Percentiles rank a stretch among this genome's conserved stretches.
Conservation (phyloP, 2,113 vertebrate genomes). For the Dryoscopus gambensis region DNA sequence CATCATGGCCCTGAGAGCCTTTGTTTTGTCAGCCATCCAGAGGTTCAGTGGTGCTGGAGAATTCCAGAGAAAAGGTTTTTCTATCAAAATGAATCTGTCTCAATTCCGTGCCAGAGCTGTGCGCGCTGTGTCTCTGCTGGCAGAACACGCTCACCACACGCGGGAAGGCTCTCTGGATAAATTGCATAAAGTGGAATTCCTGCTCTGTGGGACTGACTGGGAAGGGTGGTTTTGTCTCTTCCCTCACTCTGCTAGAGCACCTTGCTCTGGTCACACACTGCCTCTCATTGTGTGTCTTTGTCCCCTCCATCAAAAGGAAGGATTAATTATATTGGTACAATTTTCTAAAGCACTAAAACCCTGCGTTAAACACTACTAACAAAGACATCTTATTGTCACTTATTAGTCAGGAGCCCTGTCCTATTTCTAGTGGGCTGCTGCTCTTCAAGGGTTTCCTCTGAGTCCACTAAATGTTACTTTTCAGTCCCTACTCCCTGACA, state of each 20-base stretch:
- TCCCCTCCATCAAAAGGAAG: neutral
- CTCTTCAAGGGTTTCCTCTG: neutral
- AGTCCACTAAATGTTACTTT: neutral
- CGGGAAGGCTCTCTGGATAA: fast-evolving
- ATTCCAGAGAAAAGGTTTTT: constrained; percentile 4
- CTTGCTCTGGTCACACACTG: neutral
- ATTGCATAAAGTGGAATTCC: neutral
- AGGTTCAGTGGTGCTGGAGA: neutral
- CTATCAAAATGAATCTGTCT: neutral
- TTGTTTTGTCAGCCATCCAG: neutral
- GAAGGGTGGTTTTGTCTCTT: neutral
- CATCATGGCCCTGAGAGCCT: neutral
- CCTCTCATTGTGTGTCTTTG: neutral
- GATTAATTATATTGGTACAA: neutral
- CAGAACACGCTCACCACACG: neutral
- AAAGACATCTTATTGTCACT: neutral
- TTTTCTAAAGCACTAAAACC: neutral
- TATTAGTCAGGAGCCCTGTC: neutral
- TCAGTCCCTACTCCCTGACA: neutral
- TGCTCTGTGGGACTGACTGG: neutral
- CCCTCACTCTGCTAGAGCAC: neutral
- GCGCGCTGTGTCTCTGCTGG: neutral
- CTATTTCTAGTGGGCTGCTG: neutral
- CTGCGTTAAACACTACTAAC: neutral
- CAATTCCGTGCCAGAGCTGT: neutral